Base-by-base conservation (phyloP, 2,888 invertebrate species). In the Eucriotettix oculatus region DNA sequence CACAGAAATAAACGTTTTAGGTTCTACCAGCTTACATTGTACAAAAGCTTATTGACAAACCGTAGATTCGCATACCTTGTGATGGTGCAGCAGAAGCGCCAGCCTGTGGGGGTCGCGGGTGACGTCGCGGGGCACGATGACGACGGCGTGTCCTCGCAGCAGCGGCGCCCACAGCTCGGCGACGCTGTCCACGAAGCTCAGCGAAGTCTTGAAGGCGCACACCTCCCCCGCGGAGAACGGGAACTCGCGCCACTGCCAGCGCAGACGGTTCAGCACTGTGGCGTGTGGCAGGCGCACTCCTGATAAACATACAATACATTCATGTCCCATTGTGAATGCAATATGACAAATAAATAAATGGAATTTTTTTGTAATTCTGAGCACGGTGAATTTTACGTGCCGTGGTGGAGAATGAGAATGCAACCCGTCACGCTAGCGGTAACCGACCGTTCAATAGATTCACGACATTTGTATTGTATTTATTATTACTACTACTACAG, bases 161-260 rank as follows among this genome's bases (percentile, higher is more conserved):
- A 94, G 71, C 0, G 92, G 87, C 0, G 88, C 88, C 87, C 92
- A 92, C 60, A 94, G 83, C 76, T 94, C 94, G 1, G 86, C 81
- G 10, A 91, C 84, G 0, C 92, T 89, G 71, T 94, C 94, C 7
- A 94, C 92, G 70, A 94, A 95, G 0, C 93, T 93, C 16, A 93
- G 74, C 0, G 93, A 89, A 0, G 94, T 94, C 74, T 94, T 94
- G 76, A 93, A 93, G 1, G 90, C 85, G 67, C 90, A 87, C 10
- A 78, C 77, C 68, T 90, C 89, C 0, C 79, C 77, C 0, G 75
- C 68, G 0, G 78, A 74, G 72, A 83, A 93, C 0, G 93, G 91
- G 69, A 93, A 86, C 0, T 79, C 79, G 16, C 81, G 78, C 82
- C 92, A 93, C 71, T 94, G 94, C 90, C 94, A 94, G 71, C 82